phyloP scores from a whole-genome alignment of 2,888 invertebrate genomes.

The Eudemis profundana region DNA sequence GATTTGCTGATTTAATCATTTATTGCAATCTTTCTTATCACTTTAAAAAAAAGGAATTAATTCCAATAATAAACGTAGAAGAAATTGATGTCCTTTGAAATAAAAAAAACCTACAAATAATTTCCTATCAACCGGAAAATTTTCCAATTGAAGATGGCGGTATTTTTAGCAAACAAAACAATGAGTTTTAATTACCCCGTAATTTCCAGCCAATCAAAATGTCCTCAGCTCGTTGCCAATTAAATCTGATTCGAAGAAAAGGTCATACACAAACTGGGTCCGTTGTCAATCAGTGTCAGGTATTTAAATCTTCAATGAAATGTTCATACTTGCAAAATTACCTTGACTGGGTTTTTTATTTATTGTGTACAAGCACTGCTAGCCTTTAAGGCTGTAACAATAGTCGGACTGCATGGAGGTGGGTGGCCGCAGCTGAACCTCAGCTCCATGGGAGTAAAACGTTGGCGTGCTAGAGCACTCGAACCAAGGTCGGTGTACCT shows the following conservation, averaged over 20 bases:
- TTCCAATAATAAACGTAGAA: too few species aligned
- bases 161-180: constrained; percentile 14
- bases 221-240: constrained; percentile 9
- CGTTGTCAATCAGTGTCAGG: constrained; percentile 11
- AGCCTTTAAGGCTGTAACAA: too few species aligned
- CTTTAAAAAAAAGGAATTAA: not conserved
- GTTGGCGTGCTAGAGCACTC: too few species aligned
- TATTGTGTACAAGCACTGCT: too few species aligned
- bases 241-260: constrained; percentile 18
- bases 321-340: too few species aligned
- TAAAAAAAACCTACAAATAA: not conserved
- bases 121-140: not conserved
- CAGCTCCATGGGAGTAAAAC: too few species aligned
- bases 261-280: constrained; percentile 10
- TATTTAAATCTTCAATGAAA: not conserved
- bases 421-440: too few species aligned
- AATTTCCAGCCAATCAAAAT: constrained; percentile 29
- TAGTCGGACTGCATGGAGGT: too few species aligned
- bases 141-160: not conserved
- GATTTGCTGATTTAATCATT: too few species aligned
- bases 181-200: constrained; percentile 16
- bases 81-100: not conserved
- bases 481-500: too few species aligned
- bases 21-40: too few species aligned
- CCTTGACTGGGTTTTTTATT: too few species aligned